Percentiles rank a stretch among this genome's conserved stretches.
phyloP scores from a whole-genome alignment of 2,797 vertebrate species.

The Gallirallus australis region DNA sequence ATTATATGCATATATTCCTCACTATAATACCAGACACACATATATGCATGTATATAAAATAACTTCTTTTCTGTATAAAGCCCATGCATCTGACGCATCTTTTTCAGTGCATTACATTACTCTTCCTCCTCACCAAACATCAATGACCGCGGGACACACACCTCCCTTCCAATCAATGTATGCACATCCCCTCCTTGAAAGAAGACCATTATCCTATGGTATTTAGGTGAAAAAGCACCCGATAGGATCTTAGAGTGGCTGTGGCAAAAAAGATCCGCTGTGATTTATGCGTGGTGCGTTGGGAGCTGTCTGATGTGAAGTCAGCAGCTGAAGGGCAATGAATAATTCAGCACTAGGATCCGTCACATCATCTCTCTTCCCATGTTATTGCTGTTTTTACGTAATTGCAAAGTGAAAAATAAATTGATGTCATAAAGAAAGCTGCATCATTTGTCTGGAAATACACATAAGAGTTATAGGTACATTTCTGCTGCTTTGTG shows the following conservation, averaged over 20 bases:
- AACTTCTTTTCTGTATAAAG: background rate
- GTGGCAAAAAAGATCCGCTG: conserved; percentile 64
- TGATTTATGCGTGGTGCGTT: conserved; percentile 74
- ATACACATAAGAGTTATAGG: conserved; percentile 45
- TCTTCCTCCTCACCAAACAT: background rate
- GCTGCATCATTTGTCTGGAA: conserved; percentile 70
- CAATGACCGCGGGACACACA: background rate
- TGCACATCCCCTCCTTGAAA: background rate
- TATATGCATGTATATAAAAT: background rate
- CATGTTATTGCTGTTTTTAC: conserved; percentile 78
- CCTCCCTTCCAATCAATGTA: conserved; percentile 16
- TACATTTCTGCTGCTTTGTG: conserved; percentile 38
- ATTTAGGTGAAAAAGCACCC: conserved; percentile 63
- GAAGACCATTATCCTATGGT: conserved; percentile 54
- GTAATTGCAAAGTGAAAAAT: conserved; percentile 80
- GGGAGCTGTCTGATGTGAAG: conserved; percentile 76
- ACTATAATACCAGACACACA: background rate
- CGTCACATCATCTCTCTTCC: conserved; percentile 74
- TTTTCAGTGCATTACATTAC: background rate
- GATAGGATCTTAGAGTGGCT: conserved; percentile 64
- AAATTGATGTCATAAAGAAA: conserved; percentile 81
- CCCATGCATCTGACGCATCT: background rate
- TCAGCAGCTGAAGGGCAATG: conserved; percentile 78
- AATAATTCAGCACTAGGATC: conserved; percentile 79
- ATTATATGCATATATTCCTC: background rate